Evolutionary conservation across 2,113 vertebrate species (phyloP).

Genomic region (Rhabdornis inornatus): DNA sequence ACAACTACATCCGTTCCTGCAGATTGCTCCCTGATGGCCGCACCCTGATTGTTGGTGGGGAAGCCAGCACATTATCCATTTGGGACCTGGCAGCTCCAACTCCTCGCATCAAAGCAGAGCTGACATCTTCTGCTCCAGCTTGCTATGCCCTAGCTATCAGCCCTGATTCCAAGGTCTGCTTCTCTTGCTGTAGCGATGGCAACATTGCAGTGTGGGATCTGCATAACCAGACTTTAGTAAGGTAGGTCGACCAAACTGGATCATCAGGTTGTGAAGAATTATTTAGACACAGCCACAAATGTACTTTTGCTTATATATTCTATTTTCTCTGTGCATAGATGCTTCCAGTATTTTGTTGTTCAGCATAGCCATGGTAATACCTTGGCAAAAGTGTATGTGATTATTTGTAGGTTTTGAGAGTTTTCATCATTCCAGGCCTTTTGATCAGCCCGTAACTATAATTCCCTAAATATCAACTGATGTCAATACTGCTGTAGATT

Average conservation of each 20-base stretch:
- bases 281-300: neutral
- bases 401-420: neutral
- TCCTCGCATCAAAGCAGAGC: constrained; percentile 84
- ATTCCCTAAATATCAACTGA: neutral
- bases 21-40: constrained; percentile 85
- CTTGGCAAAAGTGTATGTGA: neutral
- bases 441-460: neutral
- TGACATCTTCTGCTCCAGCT: constrained; percentile 83
- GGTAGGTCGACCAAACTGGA: constrained; percentile 63
- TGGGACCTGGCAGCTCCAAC: constrained; percentile 88
- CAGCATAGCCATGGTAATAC: neutral
- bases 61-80: constrained; percentile 86
- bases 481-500: neutral
- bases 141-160: constrained; percentile 87
- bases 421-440: neutral
- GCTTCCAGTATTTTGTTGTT: neutral
- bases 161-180: constrained; percentile 86
- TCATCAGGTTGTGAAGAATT: neutral
- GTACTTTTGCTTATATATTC: neutral
- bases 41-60: constrained; percentile 85
- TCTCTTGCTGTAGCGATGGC: constrained; percentile 85
- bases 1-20: constrained; percentile 90
- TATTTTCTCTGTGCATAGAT: neutral
- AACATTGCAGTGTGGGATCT: constrained; percentile 88
- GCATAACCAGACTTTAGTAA: constrained; percentile 86